Conservation (phyloP, 2,888 invertebrate genomes). For the Pediacus dermestoides region DNA sequence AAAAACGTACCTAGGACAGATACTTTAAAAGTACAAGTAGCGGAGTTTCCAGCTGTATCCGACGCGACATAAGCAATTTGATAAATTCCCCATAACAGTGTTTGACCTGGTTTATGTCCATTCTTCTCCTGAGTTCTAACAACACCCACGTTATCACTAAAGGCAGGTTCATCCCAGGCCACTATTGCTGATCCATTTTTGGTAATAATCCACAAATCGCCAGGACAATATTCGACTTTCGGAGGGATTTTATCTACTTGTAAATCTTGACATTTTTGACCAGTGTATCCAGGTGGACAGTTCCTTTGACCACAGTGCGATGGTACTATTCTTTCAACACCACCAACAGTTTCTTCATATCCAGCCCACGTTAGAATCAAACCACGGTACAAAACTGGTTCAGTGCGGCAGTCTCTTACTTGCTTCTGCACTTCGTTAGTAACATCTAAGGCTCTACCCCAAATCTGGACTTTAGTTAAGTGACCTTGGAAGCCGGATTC, state of each 20-base stretch:
- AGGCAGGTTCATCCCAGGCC: slow-evolving; percentile 88
- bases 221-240: slow-evolving; percentile 84
- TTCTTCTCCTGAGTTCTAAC: slow-evolving; percentile 76
- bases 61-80: slow-evolving; percentile 91
- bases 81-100: slow-evolving; percentile 86
- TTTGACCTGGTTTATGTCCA: slow-evolving; percentile 84
- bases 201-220: slow-evolving; percentile 91
- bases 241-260: slow-evolving; percentile 63
- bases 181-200: slow-evolving; percentile 88
- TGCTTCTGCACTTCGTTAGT: slow-evolving; percentile 91
- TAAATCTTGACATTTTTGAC: slow-evolving; percentile 78
- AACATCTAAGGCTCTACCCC: slow-evolving; percentile 87
- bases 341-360: slow-evolving; percentile 83
- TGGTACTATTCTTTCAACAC: slow-evolving; percentile 86
- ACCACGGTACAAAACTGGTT: slow-evolving; percentile 83
- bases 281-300: slow-evolving; percentile 84
- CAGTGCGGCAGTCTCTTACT: slow-evolving; percentile 87
- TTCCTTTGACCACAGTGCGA: slow-evolving; percentile 87
- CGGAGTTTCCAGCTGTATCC: slow-evolving; percentile 88
- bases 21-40: slow-evolving; percentile 87
- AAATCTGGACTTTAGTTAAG: slow-evolving; percentile 89
- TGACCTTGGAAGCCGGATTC: slow-evolving; percentile 95
- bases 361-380: slow-evolving; percentile 90
- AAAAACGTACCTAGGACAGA: slow-evolving; percentile 74
- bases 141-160: slow-evolving; percentile 84